A percentile compares a stretch with the other conserved stretches of the same genome.
Evolutionary conservation across 2,888 invertebrate species (phyloP).

Genomic region (Netelia fuscicornis): DNA sequence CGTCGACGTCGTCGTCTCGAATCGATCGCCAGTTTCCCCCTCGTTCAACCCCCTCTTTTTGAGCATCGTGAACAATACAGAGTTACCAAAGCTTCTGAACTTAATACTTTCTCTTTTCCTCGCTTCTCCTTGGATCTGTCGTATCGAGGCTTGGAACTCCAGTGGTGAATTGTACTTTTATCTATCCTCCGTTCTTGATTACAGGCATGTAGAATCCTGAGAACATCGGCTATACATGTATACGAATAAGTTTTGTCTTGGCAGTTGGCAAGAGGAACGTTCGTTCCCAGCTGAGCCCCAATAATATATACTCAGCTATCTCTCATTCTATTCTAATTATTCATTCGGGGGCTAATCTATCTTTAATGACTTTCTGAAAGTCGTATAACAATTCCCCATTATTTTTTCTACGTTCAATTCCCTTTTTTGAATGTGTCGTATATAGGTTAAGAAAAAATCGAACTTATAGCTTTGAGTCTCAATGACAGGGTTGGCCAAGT

Average conservation of each 20-base stretch:
- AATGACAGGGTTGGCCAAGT: neutral
- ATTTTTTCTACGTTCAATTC: neutral
- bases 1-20: slow-evolving; percentile 57
- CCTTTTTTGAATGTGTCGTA: neutral
- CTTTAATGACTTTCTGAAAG: slow-evolving; percentile 56
- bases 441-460: neutral
- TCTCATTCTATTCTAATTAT: slow-evolving; percentile 38
- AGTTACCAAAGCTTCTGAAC: slow-evolving; percentile 44
- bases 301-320: slow-evolving; percentile 43
- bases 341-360: slow-evolving; percentile 46
- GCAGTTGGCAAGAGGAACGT: slow-evolving; percentile 40
- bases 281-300: slow-evolving; percentile 29
- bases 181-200: neutral
- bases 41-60: neutral
- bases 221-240: neutral
- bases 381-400: slow-evolving; percentile 20
- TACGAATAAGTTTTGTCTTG: neutral
- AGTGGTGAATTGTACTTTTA: neutral
- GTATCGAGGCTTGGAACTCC: neutral
- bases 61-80: slow-evolving; percentile 67
- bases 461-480: neutral
- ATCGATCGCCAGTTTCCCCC: slow-evolving; percentile 61
- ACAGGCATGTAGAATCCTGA: neutral
- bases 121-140: slow-evolving; percentile 1
- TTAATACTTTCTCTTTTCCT: slow-evolving; percentile 35